These are phyloP conservation scores for Drosophila leonis DNA, from an alignment of 2,888 invertebrate genomes.

Conservation along the genomic window DNA sequence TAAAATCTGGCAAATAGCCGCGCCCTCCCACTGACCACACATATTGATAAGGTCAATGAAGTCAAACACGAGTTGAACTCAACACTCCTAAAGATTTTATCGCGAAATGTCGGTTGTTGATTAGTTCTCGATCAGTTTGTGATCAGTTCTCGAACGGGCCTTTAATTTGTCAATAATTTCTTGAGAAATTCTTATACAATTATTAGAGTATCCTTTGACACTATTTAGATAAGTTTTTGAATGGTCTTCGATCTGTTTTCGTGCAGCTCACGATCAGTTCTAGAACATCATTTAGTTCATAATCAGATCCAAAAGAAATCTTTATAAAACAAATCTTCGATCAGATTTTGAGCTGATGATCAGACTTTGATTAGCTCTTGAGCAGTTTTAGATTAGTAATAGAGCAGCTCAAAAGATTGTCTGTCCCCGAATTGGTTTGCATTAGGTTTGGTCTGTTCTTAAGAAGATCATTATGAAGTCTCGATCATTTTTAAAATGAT, in stretches of 20 bases:
- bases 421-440: too few species aligned
- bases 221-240: not conserved
- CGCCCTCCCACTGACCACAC: constrained; percentile 24
- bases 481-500: not conserved
- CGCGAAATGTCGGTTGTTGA: not conserved
- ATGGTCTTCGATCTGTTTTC: too few species aligned
- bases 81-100: constrained; percentile 13
- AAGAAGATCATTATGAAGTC: not conserved
- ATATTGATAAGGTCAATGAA: constrained; percentile 27
- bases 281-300: too few species aligned
- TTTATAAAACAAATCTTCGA: too few species aligned
- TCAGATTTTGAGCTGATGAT: not conserved
- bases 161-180: not conserved
- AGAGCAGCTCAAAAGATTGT: not conserved
- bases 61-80: constrained; percentile 18
- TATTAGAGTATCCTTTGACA: too few species aligned
- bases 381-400: not conserved
- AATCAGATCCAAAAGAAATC: too few species aligned
- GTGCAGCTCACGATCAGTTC: not conserved
- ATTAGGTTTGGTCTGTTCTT: too few species aligned
- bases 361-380: not conserved
- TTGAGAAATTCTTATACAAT: not conserved
- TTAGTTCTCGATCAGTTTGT: not conserved
- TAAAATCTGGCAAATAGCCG: constrained; percentile 25
- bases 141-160: not conserved